Percentiles rank a stretch among this genome's conserved stretches.
Evolutionary conservation across 2,888 invertebrate genomes (phyloP).

Genomic region (Drosophila pseudotakahashii): DNA sequence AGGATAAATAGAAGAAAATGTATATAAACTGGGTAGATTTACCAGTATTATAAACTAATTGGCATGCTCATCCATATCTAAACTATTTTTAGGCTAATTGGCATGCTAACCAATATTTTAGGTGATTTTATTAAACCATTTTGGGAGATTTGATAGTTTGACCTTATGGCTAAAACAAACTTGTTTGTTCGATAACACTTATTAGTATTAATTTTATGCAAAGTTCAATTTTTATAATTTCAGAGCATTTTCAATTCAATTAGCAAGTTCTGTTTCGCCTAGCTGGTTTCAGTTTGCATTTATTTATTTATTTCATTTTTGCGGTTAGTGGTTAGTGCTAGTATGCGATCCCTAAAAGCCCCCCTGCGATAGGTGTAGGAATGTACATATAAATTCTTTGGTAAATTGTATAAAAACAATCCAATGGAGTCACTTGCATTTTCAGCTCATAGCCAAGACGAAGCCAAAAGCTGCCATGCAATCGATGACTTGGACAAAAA

Average conservation of each 20-base stretch:
- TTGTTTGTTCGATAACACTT: slow-evolving; percentile 23
- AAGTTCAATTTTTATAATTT: slow-evolving; percentile 18
- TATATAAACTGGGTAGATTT: neutral
- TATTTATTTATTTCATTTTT: neutral
- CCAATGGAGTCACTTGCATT: slow-evolving; percentile 30
- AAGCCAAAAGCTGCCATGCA: slow-evolving; percentile 37
- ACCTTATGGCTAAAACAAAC: slow-evolving; percentile 35
- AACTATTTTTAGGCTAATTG: slow-evolving; percentile 12
- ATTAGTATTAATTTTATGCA: slow-evolving; percentile 32
- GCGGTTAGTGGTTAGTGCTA: neutral
- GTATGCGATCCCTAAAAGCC: neutral
- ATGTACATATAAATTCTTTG: slow-evolving; percentile 18
- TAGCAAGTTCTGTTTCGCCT: slow-evolving; percentile 22
- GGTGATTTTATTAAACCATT: slow-evolving; percentile 16
- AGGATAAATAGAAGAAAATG: neutral
- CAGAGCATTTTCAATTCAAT: slow-evolving; percentile 15
- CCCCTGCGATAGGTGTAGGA: slow-evolving; percentile 8
- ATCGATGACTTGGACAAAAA: slow-evolving; percentile 46
- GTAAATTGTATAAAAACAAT: slow-evolving; percentile 16
- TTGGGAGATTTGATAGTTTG: slow-evolving; percentile 23
- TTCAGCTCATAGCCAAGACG: slow-evolving; percentile 15
- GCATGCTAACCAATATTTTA: slow-evolving; percentile 17
- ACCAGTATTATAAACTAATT: neutral
- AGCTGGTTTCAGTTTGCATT: slow-evolving; percentile 1
- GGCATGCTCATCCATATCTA: neutral